These are phyloP conservation scores for Tadarida brasiliensis DNA, from an alignment of 2,797 vertebrate genomes.

Conservation along the genomic window DNA sequence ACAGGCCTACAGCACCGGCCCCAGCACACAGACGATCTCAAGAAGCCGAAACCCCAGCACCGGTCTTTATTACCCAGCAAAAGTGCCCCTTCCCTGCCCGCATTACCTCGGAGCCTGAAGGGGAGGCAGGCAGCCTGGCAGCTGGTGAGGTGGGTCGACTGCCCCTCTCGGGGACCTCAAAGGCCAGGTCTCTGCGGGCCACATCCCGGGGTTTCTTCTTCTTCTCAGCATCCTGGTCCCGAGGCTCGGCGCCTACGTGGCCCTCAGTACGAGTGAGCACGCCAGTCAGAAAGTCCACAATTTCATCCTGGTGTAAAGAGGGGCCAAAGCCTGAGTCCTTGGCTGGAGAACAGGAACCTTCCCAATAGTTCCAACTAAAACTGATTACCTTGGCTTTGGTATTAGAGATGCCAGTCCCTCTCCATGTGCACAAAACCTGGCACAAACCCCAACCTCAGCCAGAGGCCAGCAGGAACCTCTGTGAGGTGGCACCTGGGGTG, in stretches of 20 bases:
- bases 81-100: not conserved
- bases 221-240: constrained; percentile 96
- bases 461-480: not conserved
- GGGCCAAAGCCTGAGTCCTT: not conserved
- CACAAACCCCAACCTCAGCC: not conserved
- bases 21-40: not conserved
- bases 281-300: constrained; percentile 96
- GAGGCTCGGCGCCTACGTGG: constrained; percentile 92
- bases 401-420: not conserved
- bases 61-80: not conserved
- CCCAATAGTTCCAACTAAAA: not conserved
- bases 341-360: not conserved
- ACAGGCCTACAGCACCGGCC: not conserved
- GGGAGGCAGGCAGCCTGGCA: constrained; percentile 93
- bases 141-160: constrained; percentile 94
- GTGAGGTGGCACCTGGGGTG: rapidly evolving
- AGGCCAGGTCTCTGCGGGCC: constrained; percentile 93
- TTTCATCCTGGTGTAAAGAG: constrained; percentile 92
- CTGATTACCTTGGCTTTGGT: not conserved
- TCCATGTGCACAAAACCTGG: not conserved
- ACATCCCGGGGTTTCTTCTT: constrained; percentile 91
- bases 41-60: not conserved
- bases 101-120: constrained; percentile 95
- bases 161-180: constrained; percentile 92
- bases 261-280: constrained; percentile 94